These are phyloP conservation scores for Azemiops feae DNA, from an alignment of 2,113 vertebrate species.

Conservation along the genomic window DNA sequence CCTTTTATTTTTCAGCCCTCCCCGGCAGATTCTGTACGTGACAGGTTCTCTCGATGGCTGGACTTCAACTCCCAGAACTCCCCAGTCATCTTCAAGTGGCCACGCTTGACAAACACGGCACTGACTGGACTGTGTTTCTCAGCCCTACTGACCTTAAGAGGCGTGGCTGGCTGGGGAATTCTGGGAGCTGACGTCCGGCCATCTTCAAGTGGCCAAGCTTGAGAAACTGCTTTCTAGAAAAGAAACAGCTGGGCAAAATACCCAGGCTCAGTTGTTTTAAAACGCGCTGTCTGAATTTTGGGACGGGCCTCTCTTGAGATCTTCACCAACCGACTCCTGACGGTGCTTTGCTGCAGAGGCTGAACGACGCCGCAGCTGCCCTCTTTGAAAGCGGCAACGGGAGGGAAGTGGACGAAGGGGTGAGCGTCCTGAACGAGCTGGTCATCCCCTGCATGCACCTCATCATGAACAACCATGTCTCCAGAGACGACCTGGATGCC, in stretches of 20 bases:
- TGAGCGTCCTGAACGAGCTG: constrained; percentile 85
- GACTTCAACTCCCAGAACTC: too few relatives aligned
- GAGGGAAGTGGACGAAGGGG: constrained; percentile 77
- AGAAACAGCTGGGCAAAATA: not conserved
- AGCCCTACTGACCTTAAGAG: too few relatives aligned
- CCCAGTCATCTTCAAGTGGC: too few relatives aligned
- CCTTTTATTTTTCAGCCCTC: not conserved
- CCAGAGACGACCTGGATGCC: constrained; percentile 84
- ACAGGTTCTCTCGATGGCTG: not conserved
- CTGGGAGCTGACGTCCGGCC: too few relatives aligned
- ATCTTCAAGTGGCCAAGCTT: too few relatives aligned
- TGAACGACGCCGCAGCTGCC: constrained; percentile 83
- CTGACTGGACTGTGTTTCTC: too few relatives aligned
- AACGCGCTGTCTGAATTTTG: not conserved
- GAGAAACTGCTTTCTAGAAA: not conserved
- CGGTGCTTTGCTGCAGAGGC: constrained; percentile 67
- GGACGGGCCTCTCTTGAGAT: too few relatives aligned
- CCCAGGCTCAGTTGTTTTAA: not conserved
- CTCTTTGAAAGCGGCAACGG: constrained; percentile 85
- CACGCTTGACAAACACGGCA: too few relatives aligned
- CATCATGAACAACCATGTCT: constrained; percentile 76
- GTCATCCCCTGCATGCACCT: constrained; percentile 96
- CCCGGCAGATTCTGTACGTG: not conserved
- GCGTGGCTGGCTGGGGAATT: too few relatives aligned
- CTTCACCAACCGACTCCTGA: not conserved